phyloP scores from a whole-genome alignment of 2,888 invertebrate genomes.

The Scelioninae gen. 1 region DNA sequence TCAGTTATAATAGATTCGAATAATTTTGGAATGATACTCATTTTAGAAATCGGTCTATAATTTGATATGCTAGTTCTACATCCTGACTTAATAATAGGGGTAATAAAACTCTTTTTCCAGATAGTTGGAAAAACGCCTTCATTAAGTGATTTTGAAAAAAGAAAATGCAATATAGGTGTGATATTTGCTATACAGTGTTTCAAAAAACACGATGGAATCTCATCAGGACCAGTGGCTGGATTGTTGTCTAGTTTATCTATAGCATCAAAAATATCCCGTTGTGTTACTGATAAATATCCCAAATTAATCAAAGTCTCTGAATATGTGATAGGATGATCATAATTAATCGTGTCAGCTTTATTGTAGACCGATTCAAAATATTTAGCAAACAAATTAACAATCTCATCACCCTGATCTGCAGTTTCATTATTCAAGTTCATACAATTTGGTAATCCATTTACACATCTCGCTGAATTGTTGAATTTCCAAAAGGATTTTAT shows the following conservation, averaged over 20 bases:
- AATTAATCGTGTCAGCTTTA: neutral
- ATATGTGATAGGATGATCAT: neutral
- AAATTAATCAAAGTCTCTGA: neutral
- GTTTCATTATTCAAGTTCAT: neutral
- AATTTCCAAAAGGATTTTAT: slow-evolving; percentile 33
- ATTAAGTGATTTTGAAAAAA: neutral
- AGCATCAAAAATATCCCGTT: neutral
- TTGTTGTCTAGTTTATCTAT: neutral
- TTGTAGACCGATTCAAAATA: slow-evolving; percentile 31
- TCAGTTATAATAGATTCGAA: slow-evolving; percentile 1
- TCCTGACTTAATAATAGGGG: slow-evolving; percentile 6
- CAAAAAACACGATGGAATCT: neutral
- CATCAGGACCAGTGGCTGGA: slow-evolving; percentile 3
- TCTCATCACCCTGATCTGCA: neutral
- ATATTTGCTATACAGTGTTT: neutral
- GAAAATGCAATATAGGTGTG: neutral
- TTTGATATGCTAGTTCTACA: neutral
- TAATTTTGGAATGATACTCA: slow-evolving; percentile 15
- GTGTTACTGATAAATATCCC: neutral
- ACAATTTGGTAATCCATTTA: slow-evolving; percentile 5
- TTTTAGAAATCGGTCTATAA: slow-evolving; percentile 9
- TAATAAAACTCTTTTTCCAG: slow-evolving; percentile 25
- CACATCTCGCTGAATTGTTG: neutral
- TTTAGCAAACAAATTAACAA: slow-evolving; percentile 17
- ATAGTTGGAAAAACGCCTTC: slow-evolving; percentile 1